Percentiles rank a stretch among this genome's conserved stretches.
Evolutionary conservation across 2,888 invertebrate species (phyloP).

Genomic region (Lathronympha strigana): DNA sequence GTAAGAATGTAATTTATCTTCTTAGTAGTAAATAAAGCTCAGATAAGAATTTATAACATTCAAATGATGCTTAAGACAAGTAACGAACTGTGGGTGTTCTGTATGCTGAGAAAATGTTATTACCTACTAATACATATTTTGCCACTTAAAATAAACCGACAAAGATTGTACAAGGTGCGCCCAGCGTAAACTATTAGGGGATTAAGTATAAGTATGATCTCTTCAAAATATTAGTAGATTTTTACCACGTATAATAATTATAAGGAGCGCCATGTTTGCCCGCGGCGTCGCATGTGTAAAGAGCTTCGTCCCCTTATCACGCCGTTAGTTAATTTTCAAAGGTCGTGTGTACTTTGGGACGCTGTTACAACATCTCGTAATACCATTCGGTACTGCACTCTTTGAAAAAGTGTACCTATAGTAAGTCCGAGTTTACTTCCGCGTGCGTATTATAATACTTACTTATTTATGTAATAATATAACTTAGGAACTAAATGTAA

Average conservation of each 20-base stretch:
- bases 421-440: background rate
- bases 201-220: slow-evolving; percentile 24
- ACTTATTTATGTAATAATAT: background rate
- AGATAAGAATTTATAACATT: background rate
- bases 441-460: background rate
- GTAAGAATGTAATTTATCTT: slow-evolving; percentile 7
- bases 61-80: background rate
- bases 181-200: slow-evolving; percentile 1
- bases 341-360: slow-evolving; percentile 34
- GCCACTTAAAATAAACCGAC: background rate
- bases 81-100: background rate
- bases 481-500: slow-evolving; percentile 18
- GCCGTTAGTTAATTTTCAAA: slow-evolving; percentile 31
- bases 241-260: slow-evolving; percentile 20
- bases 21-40: background rate
- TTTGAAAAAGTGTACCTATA: background rate
- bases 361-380: slow-evolving; percentile 31
- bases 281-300: slow-evolving; percentile 33
- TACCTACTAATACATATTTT: background rate
- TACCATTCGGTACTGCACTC: slow-evolving; percentile 1
- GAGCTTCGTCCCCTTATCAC: slow-evolving; percentile 37
- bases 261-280: slow-evolving; percentile 24
- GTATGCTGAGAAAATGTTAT: background rate
- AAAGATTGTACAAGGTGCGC: background rate
- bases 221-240: slow-evolving; percentile 18